Base-by-base conservation (phyloP, 2,888 invertebrate genomes). In the Coecobrya sp. region DNA sequence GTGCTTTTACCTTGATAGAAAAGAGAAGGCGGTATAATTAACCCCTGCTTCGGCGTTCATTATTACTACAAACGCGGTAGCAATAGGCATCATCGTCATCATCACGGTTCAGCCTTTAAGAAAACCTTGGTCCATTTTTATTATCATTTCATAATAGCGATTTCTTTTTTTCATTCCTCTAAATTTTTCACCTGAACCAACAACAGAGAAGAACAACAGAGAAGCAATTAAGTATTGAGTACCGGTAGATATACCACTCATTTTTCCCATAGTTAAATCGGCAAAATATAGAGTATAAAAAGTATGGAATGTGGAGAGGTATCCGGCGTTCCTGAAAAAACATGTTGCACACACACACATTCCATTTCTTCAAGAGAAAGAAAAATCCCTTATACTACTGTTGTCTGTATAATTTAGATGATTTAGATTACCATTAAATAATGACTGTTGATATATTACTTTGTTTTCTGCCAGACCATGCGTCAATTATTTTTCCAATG, bases 91-190 rank as follows among this genome's bases (percentile, higher is more conserved):
- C 8, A 2, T 59, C 8, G 10, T n/a, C 13, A 36, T 36, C 36
- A 27, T 25, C 25, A 65, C 25, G 7, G 36, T 70, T 70, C 59
- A 87, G 30, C 87, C 62, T 87, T 79, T 62, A 36, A 65, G 55
- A 79, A 86, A 81, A 82, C 89, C 81, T 89, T 82, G 68, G 65
- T 49, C 89, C 89, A 89, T 89, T 89, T 89, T 89, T 81, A n/a
- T n/a, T n/a, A n/a, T n/a, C n/a, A n/a, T n/a, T n/a, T n/a, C n/a
- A 45, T 76, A 65, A 22, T 42, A 30, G 13, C 70, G 3, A 49
- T 22, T 22, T 62, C 36, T 65, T 84, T 22, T 36, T 25, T 27
- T 65, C 2, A 1, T 27, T n/a, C 19, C n/a, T 13, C 1, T 19
- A 59, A 59, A 19, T 4, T 19, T n/a, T 59, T 22, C 22, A 59